Percentiles rank a stretch among this genome's conserved stretches.
Evolutionary conservation across 2,113 vertebrate species (phyloP).

Genomic region (Ursus arctos): DNA sequence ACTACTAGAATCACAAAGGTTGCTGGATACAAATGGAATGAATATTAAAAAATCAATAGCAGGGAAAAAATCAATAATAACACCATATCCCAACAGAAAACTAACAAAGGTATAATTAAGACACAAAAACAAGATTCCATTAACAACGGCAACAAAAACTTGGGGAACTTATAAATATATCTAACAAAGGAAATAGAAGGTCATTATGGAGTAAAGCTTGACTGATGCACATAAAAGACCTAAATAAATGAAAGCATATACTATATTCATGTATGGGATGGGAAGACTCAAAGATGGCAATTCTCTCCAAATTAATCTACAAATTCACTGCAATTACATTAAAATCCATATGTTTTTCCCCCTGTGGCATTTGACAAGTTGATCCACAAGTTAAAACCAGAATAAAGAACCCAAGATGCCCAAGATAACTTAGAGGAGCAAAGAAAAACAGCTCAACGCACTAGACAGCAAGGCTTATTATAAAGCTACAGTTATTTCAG

Average conservation of each 20-base stretch:
- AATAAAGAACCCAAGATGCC: constrained; percentile 4
- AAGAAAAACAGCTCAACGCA: neutral
- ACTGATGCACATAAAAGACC: neutral
- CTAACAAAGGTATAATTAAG: constrained; percentile 1
- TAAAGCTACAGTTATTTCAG: constrained; percentile 16
- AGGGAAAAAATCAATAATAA: neutral
- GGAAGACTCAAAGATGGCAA: neutral
- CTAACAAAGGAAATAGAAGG: neutral
- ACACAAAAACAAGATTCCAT: constrained; percentile 18
- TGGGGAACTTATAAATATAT: neutral
- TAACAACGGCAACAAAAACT: constrained; percentile 42
- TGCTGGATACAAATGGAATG: constrained; percentile 38
- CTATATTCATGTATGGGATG: neutral
- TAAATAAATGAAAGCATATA: neutral
- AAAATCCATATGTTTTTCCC: neutral
- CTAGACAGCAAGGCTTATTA: neutral
- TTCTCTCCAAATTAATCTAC: neutral
- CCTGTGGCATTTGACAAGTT: neutral
- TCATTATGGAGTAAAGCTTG: neutral
- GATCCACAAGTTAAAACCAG: neutral
- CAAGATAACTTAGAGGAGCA: constrained; percentile 1
- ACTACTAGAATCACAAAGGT: constrained; percentile 27
- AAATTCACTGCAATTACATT: neutral
- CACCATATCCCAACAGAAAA: neutral
- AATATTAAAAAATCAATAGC: constrained; percentile 47